Conservation (phyloP, 92 coral and sea anemone species). For the Phenganax subtilis region DNA sequence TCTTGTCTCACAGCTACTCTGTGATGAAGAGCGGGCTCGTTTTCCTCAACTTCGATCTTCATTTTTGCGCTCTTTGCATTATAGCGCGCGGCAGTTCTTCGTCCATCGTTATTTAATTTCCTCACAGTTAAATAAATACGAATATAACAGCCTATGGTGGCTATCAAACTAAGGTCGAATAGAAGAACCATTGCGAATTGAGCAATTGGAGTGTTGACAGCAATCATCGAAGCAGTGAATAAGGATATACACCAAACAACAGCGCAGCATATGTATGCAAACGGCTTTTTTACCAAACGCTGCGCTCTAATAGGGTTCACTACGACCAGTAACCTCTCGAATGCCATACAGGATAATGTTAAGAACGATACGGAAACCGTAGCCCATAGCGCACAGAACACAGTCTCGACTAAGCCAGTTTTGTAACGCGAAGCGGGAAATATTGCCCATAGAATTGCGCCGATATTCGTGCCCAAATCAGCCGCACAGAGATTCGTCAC, state of each 20-base stretch:
- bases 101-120: neutral
- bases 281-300: slow-evolving; percentile 11
- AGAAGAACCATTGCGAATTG: slow-evolving; percentile 5
- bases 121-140: slow-evolving; percentile 20
- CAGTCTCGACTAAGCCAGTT: neutral
- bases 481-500: slow-evolving; percentile 22
- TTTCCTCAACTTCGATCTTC: slow-evolving; percentile 22
- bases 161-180: slow-evolving; percentile 18
- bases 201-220: neutral
- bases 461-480: slow-evolving; percentile 18
- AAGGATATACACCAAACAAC: slow-evolving; percentile 29
- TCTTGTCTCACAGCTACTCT: slow-evolving; percentile 32
- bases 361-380: slow-evolving; percentile 28
- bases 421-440: neutral
- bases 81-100: slow-evolving; percentile 21
- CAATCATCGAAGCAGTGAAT: slow-evolving; percentile 12
- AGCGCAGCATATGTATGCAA: slow-evolving; percentile 17
- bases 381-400: neutral
- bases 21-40: slow-evolving; percentile 29
- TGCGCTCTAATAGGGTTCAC: slow-evolving; percentile 15
- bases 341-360: slow-evolving; percentile 14
- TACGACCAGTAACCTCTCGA: slow-evolving; percentile 23
- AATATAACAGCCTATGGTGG: slow-evolving; percentile 12
- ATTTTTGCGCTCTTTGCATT: slow-evolving; percentile 5
- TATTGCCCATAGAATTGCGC: slow-evolving; percentile 6